phyloP scores from a whole-genome alignment of 2,888 invertebrate genomes.

The Ethmia dodecea region DNA sequence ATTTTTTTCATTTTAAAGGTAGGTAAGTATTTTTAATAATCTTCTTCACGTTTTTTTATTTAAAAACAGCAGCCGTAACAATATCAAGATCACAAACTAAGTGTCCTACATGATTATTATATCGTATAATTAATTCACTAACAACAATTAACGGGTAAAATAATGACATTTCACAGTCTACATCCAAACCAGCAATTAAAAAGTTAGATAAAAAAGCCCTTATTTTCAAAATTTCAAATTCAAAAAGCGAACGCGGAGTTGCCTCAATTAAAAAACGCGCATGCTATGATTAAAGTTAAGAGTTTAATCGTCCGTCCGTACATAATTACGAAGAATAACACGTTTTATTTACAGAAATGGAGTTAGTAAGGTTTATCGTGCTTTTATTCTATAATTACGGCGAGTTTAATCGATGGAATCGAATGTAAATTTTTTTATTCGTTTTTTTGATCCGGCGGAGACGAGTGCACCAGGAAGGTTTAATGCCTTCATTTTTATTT shows the following conservation, averaged over 20 bases:
- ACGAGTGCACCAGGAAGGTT: slow-evolving; percentile 11
- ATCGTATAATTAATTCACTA: too few relatives aligned
- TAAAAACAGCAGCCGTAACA: too few relatives aligned
- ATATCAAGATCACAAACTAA: too few relatives aligned
- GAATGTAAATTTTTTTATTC: slow-evolving; percentile 17
- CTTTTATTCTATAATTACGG: slow-evolving; percentile 34
- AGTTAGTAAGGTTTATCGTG: slow-evolving; percentile 25
- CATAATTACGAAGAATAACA: slow-evolving; percentile 43
- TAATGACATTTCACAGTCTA: neutral
- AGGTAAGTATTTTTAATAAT: too few relatives aligned
- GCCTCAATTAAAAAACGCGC: slow-evolving; percentile 50
- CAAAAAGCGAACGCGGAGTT: slow-evolving; percentile 23
- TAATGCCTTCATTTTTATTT: slow-evolving; percentile 3
- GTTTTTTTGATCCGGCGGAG: slow-evolving; percentile 19
- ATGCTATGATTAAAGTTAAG: slow-evolving; percentile 49
- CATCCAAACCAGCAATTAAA: slow-evolving; percentile 2
- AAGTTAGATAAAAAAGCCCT: slow-evolving; percentile 4
- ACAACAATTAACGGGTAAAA: too few relatives aligned
- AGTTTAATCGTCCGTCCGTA: slow-evolving; percentile 37
- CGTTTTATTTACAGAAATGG: slow-evolving; percentile 32
- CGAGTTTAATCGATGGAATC: slow-evolving; percentile 32
- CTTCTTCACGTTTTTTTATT: too few relatives aligned
- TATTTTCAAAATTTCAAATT: slow-evolving; percentile 27
- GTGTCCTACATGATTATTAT: too few relatives aligned
- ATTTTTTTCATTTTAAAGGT: too few relatives aligned